Conservation (phyloP, 2,888 invertebrate species). For the Apoderus coryli region DNA sequence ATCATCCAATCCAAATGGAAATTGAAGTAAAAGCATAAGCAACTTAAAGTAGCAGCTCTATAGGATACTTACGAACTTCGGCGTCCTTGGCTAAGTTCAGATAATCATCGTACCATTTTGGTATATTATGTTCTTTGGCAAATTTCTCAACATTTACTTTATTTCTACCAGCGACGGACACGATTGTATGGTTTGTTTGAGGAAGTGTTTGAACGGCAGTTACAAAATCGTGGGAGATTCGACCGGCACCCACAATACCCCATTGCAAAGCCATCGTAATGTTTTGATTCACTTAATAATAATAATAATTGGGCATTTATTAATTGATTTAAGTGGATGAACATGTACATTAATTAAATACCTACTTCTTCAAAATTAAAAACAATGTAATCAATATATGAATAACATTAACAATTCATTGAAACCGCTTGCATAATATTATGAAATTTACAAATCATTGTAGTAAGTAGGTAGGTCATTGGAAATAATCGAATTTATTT, state of each 20-base stretch:
- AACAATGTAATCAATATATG: too few species aligned
- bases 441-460: too few species aligned
- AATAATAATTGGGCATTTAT: too few species aligned
- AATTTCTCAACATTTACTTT: constrained; percentile 58
- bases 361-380: too few species aligned
- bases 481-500: too few species aligned
- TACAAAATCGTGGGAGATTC: constrained; percentile 75
- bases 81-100: constrained; percentile 57
- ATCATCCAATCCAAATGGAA: constrained; percentile 2
- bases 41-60: neutral
- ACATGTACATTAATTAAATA: too few species aligned
- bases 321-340: too few species aligned
- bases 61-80: constrained; percentile 38
- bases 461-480: too few species aligned
- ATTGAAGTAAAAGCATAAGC: neutral
- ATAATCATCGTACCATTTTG: constrained; percentile 61
- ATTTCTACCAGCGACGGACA: constrained; percentile 66
- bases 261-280: constrained; percentile 53
- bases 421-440: too few species aligned
- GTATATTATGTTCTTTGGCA: constrained; percentile 56
- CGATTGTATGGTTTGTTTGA: constrained; percentile 49
- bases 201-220: constrained; percentile 48
- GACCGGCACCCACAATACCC: constrained; percentile 76
- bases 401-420: too few species aligned
- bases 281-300: too few species aligned